Evolutionary conservation across 2,888 invertebrate genomes (phyloP).

Genomic region (Cetonia aurata): DNA sequence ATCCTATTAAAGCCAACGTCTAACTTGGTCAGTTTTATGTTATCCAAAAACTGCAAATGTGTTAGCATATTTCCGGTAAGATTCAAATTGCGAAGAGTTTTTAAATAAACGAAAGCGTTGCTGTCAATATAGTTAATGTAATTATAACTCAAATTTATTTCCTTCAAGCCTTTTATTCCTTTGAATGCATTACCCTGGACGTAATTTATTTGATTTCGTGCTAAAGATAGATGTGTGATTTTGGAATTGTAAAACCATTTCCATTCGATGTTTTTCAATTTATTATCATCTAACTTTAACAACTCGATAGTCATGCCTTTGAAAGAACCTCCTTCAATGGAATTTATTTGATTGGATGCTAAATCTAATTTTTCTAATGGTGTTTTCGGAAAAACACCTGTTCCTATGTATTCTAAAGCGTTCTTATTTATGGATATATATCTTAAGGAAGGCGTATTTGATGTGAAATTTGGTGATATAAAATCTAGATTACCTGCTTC

Average conservation of each 20-base stretch:
- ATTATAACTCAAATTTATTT: conserved; percentile 34
- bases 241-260: conserved; percentile 33
- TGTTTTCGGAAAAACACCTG: conserved; percentile 8
- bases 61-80: conserved; percentile 36
- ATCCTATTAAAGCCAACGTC: conserved; percentile 41
- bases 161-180: conserved; percentile 18
- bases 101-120: conserved; percentile 11
- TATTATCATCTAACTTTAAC: conserved; percentile 31
- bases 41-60: conserved; percentile 35
- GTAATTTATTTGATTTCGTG: conserved; percentile 30
- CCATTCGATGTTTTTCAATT: conserved; percentile 22
- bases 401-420: background rate
- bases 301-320: conserved; percentile 7
- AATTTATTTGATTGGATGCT: conserved; percentile 15
- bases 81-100: conserved; percentile 14
- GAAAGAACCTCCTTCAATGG: conserved; percentile 19
- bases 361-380: conserved; percentile 22
- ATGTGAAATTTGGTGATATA: conserved; percentile 32
- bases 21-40: conserved; percentile 22
- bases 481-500: conserved; percentile 21
- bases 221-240: conserved; percentile 11
- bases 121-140: conserved; percentile 34
- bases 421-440: conserved; percentile 16
- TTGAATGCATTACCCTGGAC: conserved; percentile 21
- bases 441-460: conserved; percentile 19